Base-by-base conservation (phyloP, 2,888 invertebrate species). In the Coelopa pilipes region DNA sequence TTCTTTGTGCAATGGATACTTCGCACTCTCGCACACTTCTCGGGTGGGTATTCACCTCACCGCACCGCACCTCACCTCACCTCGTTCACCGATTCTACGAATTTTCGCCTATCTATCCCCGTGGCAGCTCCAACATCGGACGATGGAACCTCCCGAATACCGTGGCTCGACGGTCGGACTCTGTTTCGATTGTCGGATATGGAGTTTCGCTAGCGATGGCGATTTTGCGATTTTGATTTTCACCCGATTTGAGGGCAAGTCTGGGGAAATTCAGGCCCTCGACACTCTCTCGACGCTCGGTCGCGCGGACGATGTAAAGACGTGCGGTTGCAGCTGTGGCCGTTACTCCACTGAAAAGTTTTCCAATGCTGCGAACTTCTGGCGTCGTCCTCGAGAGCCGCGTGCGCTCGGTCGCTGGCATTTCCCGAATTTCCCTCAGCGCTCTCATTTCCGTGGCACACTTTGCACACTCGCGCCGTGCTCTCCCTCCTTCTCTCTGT, bases 291-390 rank as follows among this genome's bases (percentile, higher is more conserved):
- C 73, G 76, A 77, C 77, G 75, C 57, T 57, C 77, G 66, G 72
- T 74, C 79, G 78, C 74, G 78, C 75, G 75, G 69, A 68, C 53
- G 72, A 72, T 75, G 34, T 74, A 75, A 78, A 76, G 80, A 83
- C 83, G 83, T 83, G 82, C 85, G 85, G 80, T 80, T 83, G 79
- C 84, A 80, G 80, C 84, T 84, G 83, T 85, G 85, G 84, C 84
- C 82, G 83, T 82, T 82, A 82, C 83, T 85, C 83, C 83, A 85
- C 83, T 85, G 81, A 82, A 79, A 75, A 76, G 68, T 75, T 80
- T 88, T 86, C 78, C 76, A 78, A 76, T 74, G 66, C 69, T 77
- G 75, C 74, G 72, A 47, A 65, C n/a, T 71, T 21, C 60, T 34
- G 34, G 34, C 34, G 34, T 34, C 34, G 34, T 34, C 46, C 59